Conservation (phyloP, 2,888 invertebrate genomes). For the Acanthosepion esculentum region DNA sequence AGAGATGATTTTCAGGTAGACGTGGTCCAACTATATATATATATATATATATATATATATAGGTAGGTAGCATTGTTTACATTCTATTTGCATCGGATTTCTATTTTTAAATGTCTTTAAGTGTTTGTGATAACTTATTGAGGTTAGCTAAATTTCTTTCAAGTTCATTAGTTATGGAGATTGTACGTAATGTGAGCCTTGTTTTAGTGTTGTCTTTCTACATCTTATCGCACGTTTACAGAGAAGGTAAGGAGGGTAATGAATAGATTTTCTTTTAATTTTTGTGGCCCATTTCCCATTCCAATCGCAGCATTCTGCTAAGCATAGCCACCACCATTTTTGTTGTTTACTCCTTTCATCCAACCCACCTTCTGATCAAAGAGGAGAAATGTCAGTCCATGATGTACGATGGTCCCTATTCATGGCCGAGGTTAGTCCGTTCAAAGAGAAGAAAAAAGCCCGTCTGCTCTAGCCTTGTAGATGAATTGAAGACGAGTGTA, state of each 20-base stretch:
- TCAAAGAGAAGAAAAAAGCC: background rate
- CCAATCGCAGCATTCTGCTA: background rate
- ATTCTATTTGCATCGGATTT: too few relatives aligned
- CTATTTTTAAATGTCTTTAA: too few relatives aligned
- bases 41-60: too few relatives aligned
- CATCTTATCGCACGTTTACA: background rate
- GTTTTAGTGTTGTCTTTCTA: too few relatives aligned
- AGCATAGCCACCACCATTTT: too few relatives aligned
- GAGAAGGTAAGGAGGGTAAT: background rate
- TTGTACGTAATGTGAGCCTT: too few relatives aligned
- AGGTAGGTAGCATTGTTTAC: too few relatives aligned
- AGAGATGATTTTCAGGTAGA: too few relatives aligned
- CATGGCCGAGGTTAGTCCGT: background rate
- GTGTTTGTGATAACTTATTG: too few relatives aligned
- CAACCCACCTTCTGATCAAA: background rate
- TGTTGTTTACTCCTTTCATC: background rate
- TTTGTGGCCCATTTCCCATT: background rate
- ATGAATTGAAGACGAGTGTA: background rate
- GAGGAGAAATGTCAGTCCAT: background rate
- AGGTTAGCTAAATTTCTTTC: too few relatives aligned
- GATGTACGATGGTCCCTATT: background rate
- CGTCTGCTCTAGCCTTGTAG: background rate
- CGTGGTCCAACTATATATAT: too few relatives aligned
- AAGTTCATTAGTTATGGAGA: too few relatives aligned
- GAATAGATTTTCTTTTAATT: background rate